Conservation (phyloP, 2,113 vertebrate genomes). For the Oryzias celebensis region DNA sequence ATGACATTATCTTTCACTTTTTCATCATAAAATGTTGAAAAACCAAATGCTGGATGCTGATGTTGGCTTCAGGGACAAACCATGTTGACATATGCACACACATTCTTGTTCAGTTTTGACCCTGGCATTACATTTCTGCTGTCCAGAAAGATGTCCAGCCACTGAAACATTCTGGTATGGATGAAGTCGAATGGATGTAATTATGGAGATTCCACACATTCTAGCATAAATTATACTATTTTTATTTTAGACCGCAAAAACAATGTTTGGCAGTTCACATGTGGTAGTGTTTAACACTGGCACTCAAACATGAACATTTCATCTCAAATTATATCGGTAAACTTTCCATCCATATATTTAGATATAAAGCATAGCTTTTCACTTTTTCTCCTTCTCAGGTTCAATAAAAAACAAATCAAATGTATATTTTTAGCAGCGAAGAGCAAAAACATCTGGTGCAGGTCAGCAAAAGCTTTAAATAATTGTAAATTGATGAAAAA, state of each 20-base stretch:
- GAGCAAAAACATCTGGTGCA: too few species aligned
- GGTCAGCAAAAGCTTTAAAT: too few species aligned
- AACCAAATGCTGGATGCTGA: conserved; percentile 58
- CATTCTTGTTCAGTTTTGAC: conserved; percentile 59
- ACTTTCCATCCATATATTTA: conserved; percentile 17
- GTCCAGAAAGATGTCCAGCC: conserved; percentile 65
- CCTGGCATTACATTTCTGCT: conserved; percentile 55
- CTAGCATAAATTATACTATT: conserved; percentile 58
- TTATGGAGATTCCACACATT: conserved; percentile 73
- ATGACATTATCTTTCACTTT: conserved; percentile 8
- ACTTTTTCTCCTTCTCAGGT: background rate
- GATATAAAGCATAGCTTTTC: conserved; percentile 11
- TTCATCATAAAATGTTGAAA: conserved; percentile 36
- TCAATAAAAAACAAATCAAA: too few species aligned
- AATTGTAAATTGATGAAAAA: too few species aligned
- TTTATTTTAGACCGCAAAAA: conserved; percentile 51
- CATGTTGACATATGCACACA: conserved; percentile 13
- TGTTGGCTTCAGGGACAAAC: conserved; percentile 36
- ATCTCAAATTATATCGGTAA: conserved; percentile 16
- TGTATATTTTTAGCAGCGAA: too few species aligned
- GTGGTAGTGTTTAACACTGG: conserved; percentile 33
- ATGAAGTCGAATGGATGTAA: conserved; percentile 66
- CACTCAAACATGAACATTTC: conserved; percentile 25
- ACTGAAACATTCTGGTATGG: conserved; percentile 70
- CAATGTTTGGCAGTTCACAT: conserved; percentile 58